phyloP scores from a whole-genome alignment of 2,113 vertebrate genomes.

The Benitochromis conjunctus region DNA sequence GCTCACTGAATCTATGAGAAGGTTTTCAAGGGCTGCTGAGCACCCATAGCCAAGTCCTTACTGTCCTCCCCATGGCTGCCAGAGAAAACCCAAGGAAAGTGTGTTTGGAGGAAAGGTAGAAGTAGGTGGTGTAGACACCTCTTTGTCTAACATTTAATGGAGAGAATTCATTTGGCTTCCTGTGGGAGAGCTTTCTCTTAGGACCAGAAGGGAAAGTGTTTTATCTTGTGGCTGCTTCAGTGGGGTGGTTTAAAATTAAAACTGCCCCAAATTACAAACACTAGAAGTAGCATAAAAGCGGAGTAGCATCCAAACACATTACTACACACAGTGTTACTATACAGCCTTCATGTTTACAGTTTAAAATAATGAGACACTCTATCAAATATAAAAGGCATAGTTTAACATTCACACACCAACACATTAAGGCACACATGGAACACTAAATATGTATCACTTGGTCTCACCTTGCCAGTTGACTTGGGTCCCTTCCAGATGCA shows the following conservation, averaged over 20 bases:
- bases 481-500: constrained; percentile 99
- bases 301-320: not conserved
- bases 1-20: constrained; percentile 82
- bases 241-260: not conserved
- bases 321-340: not conserved
- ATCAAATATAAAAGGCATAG: not conserved
- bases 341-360: not conserved
- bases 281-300: not conserved
- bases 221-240: not conserved
- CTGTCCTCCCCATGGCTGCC: not conserved
- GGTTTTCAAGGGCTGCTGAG: constrained; percentile 69
- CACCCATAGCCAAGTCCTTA: constrained; percentile 59
- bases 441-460: not conserved
- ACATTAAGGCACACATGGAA: not conserved
- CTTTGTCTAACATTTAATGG: constrained; percentile 26
- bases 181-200: not conserved
- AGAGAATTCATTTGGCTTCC: not conserved
- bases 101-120: constrained; percentile 4
- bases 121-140: not conserved
- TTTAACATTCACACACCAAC: not conserved
- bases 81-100: not conserved
- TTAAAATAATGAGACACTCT: not conserved
- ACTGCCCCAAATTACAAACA: not conserved
- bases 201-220: not conserved
- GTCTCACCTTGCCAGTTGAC: constrained; percentile 95